These are phyloP conservation scores for Sarcophilus harrisii DNA, from an alignment of 2,797 vertebrate species.

Conservation along the genomic window DNA sequence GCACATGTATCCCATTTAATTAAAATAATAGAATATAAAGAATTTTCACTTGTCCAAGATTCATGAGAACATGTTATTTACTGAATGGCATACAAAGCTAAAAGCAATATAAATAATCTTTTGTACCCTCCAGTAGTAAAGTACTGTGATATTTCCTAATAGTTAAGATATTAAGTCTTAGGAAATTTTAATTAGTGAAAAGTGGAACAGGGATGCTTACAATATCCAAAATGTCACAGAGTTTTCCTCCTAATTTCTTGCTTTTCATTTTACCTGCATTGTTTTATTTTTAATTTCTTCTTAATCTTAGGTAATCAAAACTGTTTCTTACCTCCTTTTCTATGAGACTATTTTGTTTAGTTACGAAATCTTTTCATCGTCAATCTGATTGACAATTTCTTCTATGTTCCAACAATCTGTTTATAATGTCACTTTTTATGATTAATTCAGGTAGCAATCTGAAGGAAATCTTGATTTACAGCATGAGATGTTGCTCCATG, in stretches of 20 bases:
- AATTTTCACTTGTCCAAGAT: not conserved
- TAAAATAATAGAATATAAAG: not conserved
- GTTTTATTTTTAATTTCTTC: not conserved
- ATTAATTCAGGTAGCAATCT: not conserved
- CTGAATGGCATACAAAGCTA: not conserved
- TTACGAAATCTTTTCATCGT: not conserved
- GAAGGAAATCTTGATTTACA: not conserved
- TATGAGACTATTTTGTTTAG: not conserved
- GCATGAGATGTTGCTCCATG: not conserved
- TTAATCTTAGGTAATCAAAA: not conserved
- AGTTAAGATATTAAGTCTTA: conserved; percentile 21
- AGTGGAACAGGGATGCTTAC: conserved; percentile 17
- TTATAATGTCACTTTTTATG: not conserved
- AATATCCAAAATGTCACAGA: not conserved
- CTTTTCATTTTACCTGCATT: not conserved
- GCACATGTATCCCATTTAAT: not conserved
- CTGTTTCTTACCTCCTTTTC: too few relatives aligned
- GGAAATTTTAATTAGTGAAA: conserved; percentile 28
- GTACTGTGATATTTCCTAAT: not conserved
- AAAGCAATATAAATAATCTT: not conserved
- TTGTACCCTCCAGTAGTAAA: not conserved
- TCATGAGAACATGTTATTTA: not conserved
- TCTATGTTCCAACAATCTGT: not conserved
- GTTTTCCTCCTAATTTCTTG: not conserved
- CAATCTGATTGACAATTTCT: not conserved